Evolutionary conservation across 2,888 invertebrate genomes (phyloP), one percentile per base, ranked within the genome.

Genomic region (Ichneumoninae sp.): DNA sequence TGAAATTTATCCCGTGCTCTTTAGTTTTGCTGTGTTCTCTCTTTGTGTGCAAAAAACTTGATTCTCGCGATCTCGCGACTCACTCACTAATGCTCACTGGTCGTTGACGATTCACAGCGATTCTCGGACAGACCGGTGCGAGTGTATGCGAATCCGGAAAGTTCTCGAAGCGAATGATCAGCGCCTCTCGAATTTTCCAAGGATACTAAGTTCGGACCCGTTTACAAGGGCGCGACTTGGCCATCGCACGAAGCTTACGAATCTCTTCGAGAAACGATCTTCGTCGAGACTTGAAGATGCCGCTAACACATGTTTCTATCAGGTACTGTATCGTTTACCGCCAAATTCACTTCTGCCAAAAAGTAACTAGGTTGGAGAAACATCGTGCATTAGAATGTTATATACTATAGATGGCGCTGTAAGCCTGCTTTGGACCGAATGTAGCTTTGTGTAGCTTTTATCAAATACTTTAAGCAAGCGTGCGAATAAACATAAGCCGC

Each of bases 91-190:
- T 47, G 44, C 44, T 47, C 44, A 26, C 26, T 47, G 47, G 30
- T 50, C 65, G 65, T 44, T 78, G 57, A 65, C 81, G 81, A 84
- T 69, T 77, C 71, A 77, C 62, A 62, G 65, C 68, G 70, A 84
- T 78, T 26, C 62, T 68, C 57, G 52, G 57, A 79, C 54, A 69
- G 19, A 30, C 81, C 77, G 77, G 77, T 77, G 72, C 36, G 52
- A 62, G 72, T 70, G 62, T 44, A 26, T 77, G 80, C 70, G 71
- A 78, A 66, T 82, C 71, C 75, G 57, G 84, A 84, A 84, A 50
- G 78, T 84, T 84, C 84, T 84, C 81, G 84, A 84, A 84, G 74
- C 62, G 16, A 78, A 10, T 16, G 16, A 65, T 57, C 83, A 76
- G 79, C 79, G 83, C 79, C 79, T 75, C 75, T 80, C 54, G 83